phyloP scores from a whole-genome alignment of 64 coral and sea anemone species.

The Cladopsammia gracilis region DNA sequence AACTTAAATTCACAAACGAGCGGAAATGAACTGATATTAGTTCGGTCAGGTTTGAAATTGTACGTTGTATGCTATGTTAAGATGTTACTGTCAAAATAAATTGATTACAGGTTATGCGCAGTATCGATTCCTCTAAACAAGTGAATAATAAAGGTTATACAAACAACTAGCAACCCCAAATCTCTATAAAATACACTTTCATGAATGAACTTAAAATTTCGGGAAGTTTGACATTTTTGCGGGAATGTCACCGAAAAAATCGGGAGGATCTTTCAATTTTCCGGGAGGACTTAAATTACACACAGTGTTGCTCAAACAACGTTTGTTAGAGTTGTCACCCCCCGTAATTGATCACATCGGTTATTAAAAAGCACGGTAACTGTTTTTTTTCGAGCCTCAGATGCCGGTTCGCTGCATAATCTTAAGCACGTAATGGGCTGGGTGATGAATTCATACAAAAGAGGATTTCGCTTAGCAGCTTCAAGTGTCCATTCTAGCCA shows the following conservation, averaged over 20 bases:
- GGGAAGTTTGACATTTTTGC: too few species aligned
- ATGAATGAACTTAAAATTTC: too few species aligned
- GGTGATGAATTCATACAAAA: constrained; percentile 19
- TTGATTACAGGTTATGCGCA: too few species aligned
- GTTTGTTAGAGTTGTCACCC: neutral
- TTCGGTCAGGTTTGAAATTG: too few species aligned
- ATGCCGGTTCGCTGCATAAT: neutral
- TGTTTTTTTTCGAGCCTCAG: constrained; percentile 2
- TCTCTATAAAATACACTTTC: too few species aligned
- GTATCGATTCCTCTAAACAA: too few species aligned
- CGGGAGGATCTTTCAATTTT: too few species aligned
- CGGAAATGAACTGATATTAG: too few species aligned
- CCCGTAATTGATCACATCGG: neutral
- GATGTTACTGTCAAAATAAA: too few species aligned
- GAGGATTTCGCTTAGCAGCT: neutral
- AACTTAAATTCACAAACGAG: too few species aligned
- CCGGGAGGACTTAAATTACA: neutral
- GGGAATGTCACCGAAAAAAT: too few species aligned
- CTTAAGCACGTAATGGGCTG: neutral
- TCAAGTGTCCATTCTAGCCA: neutral
- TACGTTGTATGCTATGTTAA: too few species aligned
- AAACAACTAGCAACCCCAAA: neutral
- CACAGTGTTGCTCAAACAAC: neutral
- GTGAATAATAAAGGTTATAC: neutral
- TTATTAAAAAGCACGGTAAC: neutral